Evolutionary conservation across 1,140 invertebrate genomes (phyloP), one percentile per base, ranked within the genome.

Genomic region (Potamilus streckersoni): DNA sequence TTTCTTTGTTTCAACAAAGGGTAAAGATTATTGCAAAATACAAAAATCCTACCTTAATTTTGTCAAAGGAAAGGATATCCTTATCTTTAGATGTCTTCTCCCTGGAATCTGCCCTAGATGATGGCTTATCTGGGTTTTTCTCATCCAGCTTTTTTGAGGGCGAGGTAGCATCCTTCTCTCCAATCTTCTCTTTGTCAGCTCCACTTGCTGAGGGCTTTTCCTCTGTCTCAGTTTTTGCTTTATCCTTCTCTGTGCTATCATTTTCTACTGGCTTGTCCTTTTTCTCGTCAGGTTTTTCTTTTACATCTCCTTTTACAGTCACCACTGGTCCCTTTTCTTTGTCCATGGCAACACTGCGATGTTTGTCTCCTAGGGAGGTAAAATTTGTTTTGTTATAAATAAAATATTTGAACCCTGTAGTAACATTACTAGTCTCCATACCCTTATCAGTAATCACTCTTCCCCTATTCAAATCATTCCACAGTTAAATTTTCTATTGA

Each of bases 281-380:
- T 67, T 76, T 81, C 31, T 76, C 67, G 27, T 72, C 74, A 57
- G 49, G 20, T 13, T 67, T 55, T n/a, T 16, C 59, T 14, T 2
- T 57, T 20, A 56, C 63, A 31, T 80, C 69, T 23, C 55, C 74
- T 58, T 71, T 79, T n/a, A 78, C 72, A 61, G 66, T 73, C 19
- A 80, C 74, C 20, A 79, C 81, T 20, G 78, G 79, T 49, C 79
- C 79, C 55, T 79, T 83, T n/a, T 61, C 66, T 65, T 81, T 83
- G 59, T 82, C 82, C 80, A 82, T 81, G 57, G 79, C 76, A 17
- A 82, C 80, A 17, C 73, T 80, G 20, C 78, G 76, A n/a, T 77
- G 23, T 58, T 75, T 81, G 23, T 77, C 79, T 73, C 74, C 38
- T 38, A 38, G 8, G 8, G 4, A 8, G 38, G 4, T 6, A 38